Evolutionary conservation across 2,797 vertebrate species (phyloP).

Genomic region (Cercopithecus hamlyni): DNA sequence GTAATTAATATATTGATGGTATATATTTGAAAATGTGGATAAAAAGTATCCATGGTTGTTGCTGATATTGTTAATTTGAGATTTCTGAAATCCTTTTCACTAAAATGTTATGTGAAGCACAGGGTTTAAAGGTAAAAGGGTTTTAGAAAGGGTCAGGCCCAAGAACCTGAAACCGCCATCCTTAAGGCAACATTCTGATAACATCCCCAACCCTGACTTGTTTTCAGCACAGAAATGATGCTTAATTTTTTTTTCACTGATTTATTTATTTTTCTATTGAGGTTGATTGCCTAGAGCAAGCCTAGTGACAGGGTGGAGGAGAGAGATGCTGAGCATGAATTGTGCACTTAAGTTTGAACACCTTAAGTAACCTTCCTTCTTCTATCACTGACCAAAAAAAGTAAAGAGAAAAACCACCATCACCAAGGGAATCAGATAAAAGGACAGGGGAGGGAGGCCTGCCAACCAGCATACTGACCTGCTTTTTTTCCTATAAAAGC

Average conservation of each 20-base stretch:
- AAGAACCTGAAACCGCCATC: not conserved
- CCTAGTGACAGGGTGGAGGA: not conserved
- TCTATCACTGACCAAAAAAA: not conserved
- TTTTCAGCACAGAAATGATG: not conserved
- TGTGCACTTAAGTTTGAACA: slow-evolving; percentile 14
- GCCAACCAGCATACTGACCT: slow-evolving; percentile 44
- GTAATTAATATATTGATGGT: not conserved
- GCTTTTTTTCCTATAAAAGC: not conserved
- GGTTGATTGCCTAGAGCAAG: not conserved
- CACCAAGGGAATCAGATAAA: slow-evolving; percentile 62
- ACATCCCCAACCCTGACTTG: not conserved
- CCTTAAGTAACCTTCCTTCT: not conserved
- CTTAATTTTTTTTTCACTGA: not conserved
- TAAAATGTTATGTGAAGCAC: not conserved
- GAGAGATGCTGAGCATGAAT: slow-evolving; percentile 40
- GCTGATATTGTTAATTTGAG: not conserved
- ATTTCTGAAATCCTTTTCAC: not conserved
- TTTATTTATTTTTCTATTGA: not conserved
- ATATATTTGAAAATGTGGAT: not conserved
- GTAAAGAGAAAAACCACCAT: not conserved
- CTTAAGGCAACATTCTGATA: not conserved
- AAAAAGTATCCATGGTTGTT: not conserved
- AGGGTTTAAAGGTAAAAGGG: not conserved
- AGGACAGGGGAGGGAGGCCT: slow-evolving; percentile 34
- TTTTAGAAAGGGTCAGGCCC: not conserved